Evolutionary conservation across 2,888 invertebrate species (phyloP), one percentile per base, ranked within the genome.

Genomic region (Hedya salicella): DNA sequence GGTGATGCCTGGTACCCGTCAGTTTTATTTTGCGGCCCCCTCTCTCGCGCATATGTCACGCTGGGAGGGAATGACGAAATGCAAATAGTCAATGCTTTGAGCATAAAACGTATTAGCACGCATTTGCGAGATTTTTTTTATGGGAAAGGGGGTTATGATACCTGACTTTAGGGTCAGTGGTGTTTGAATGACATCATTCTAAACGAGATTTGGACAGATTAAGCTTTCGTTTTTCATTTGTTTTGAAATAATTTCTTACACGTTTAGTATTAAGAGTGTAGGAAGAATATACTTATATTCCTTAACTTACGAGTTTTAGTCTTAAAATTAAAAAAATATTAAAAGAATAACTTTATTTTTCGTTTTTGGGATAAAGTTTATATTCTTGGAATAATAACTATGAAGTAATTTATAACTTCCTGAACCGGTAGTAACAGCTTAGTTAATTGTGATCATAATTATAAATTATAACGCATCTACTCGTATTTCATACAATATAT

Each of bases 11-110:
- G 78, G 82, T 77, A 75, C 70, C 81, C 74, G 83, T 73, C 81
- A 83, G 89, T 91, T 92, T 87, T 92, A 91, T 91, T 88, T 86
- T 81, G 80, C 67, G 71, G 77, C 81, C 80, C 91, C 78, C 87
- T 83, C 87, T 79, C 82, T 77, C 69, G 54, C 46, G 81, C 90
- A 89, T 91, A 89, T 87, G 88, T 86, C 89, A 90, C 88, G 82
- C 74, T 70, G 66, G 71, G 75, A 75, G 74, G 69, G 63, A 59
- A 67, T 68, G 65, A 68, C 65, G 68, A 68, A 68, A 68, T 68
- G 63, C 40, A 53, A 63, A 63, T 63, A 67, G 53, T 66, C 54
- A 48, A 48, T 49, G 60, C 49, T 54, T 57, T 54, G 49, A 61
- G 53, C 42, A 66, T 80, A 78, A 78, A 70, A 73, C 72, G 75